Conservation (phyloP, 1,140 invertebrate species). For the Pseudomyrmex dendroicus region DNA sequence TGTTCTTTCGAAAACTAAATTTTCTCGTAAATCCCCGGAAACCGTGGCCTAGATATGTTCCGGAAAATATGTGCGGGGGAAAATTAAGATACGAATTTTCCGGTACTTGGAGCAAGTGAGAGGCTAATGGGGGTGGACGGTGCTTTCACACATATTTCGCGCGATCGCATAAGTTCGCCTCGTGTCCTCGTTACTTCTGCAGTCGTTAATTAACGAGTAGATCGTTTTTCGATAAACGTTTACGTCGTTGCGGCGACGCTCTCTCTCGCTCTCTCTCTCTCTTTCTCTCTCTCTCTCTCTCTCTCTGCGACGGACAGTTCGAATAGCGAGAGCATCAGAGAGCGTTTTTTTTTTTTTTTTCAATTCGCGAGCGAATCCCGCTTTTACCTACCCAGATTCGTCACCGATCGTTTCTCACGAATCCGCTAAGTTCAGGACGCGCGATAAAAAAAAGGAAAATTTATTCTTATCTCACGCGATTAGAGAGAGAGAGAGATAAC, state of each 20-base stretch:
- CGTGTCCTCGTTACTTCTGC: constrained; percentile 35
- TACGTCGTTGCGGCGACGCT: background rate
- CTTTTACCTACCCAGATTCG: background rate
- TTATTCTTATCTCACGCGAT: constrained; percentile 23
- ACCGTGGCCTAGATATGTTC: constrained; percentile 6
- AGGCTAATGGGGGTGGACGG: constrained; percentile 34
- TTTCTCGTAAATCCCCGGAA: constrained; percentile 57
- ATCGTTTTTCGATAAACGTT: constrained; percentile 59
- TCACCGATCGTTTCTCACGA: constrained; percentile 23
- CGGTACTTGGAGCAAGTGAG: background rate
- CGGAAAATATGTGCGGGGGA: constrained; percentile 22
- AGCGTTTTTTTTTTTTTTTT: constrained; percentile 6
- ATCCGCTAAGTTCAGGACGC: background rate
- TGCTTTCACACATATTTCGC: constrained; percentile 20
- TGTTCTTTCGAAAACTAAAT: constrained; percentile 57
- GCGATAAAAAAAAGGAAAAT: constrained; percentile 15
- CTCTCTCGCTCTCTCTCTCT: background rate
- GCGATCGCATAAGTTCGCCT: constrained; percentile 6
- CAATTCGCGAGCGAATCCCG: constrained; percentile 17
- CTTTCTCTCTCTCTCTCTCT: too few species aligned
- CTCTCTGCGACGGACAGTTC: constrained; percentile 15
- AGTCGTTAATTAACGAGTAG: constrained; percentile 52
- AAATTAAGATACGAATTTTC: constrained; percentile 46
- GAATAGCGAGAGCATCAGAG: constrained; percentile 5
- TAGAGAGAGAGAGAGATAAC: background rate